phyloP scores from a whole-genome alignment of 2,113 vertebrate genomes.

The Spermophilus dauricus region DNA sequence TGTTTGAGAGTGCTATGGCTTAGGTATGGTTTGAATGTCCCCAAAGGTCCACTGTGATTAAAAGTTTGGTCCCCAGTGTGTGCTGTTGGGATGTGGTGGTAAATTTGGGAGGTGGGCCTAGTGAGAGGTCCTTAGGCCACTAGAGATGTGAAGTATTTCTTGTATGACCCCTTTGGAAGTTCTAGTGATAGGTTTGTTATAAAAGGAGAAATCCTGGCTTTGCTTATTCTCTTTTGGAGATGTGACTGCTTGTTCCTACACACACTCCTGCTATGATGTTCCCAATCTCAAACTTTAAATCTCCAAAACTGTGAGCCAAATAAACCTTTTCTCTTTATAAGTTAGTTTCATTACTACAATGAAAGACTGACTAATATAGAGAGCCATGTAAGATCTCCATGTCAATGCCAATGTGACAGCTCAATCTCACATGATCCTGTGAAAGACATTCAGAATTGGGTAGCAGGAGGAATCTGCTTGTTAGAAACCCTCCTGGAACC shows the following conservation, averaged over 20 bases:
- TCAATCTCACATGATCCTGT: background rate
- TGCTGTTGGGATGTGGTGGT: background rate
- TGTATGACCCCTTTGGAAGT: background rate
- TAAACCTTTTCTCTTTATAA: background rate
- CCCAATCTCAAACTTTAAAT: background rate
- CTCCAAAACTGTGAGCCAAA: background rate
- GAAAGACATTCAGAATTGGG: background rate
- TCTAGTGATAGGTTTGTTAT: background rate
- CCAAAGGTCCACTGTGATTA: background rate
- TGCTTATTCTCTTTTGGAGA: background rate
- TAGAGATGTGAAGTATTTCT: background rate
- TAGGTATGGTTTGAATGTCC: no score
- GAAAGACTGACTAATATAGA: background rate
- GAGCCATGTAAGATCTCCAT: background rate
- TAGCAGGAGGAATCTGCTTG: background rate
- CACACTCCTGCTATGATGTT: background rate
- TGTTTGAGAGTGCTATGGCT: background rate
- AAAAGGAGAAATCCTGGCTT: background rate
- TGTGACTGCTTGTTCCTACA: background rate
- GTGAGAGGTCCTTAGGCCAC: background rate
- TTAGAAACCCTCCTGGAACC: background rate
- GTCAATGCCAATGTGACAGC: background rate
- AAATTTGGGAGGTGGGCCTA: background rate
- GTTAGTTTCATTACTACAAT: background rate
- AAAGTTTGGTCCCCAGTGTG: background rate